phyloP scores from a whole-genome alignment of 2,797 vertebrate species.

The Rhinophrynus dorsalis region DNA sequence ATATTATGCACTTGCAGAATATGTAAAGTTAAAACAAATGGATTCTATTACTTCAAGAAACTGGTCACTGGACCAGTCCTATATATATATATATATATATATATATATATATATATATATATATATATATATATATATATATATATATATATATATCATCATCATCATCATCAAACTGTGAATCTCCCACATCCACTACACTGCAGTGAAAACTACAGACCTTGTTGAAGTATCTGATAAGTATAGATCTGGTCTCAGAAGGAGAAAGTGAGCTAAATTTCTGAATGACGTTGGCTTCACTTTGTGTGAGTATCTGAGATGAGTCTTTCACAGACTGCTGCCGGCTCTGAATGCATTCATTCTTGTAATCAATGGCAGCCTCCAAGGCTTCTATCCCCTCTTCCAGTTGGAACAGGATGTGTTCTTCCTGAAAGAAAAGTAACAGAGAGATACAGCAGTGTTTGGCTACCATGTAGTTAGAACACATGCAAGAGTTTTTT shows the following conservation, averaged over 20 bases:
- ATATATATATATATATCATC: no score
- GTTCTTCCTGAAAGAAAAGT: conserved; percentile 75
- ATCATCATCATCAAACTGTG: no score
- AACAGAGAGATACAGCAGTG: not conserved
- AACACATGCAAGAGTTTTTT: no score
- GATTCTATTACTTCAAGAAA: no score
- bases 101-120: no score
- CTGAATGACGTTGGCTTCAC: conserved; percentile 70
- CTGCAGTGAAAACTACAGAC: conserved; percentile 57
- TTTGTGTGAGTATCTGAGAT: conserved; percentile 64
- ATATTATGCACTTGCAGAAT: no score
- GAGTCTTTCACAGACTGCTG: conserved; percentile 67
- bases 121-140: no score
- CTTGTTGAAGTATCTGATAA: conserved; percentile 89
- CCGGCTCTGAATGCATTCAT: conserved; percentile 73
- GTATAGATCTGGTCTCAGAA: conserved; percentile 74
- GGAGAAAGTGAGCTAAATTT: conserved; percentile 75
- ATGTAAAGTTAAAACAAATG: no score
- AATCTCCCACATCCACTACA: no score
- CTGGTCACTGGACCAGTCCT: no score
- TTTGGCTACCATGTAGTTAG: no score
- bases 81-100: no score
- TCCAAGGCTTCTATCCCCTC: conserved; percentile 86
- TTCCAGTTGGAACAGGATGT: conserved; percentile 80
- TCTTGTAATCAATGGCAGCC: conserved; percentile 84